Percentiles rank a stretch among this genome's conserved stretches.
Evolutionary conservation across 2,113 vertebrate genomes (phyloP).

Genomic region (Sigmodon hispidus): DNA sequence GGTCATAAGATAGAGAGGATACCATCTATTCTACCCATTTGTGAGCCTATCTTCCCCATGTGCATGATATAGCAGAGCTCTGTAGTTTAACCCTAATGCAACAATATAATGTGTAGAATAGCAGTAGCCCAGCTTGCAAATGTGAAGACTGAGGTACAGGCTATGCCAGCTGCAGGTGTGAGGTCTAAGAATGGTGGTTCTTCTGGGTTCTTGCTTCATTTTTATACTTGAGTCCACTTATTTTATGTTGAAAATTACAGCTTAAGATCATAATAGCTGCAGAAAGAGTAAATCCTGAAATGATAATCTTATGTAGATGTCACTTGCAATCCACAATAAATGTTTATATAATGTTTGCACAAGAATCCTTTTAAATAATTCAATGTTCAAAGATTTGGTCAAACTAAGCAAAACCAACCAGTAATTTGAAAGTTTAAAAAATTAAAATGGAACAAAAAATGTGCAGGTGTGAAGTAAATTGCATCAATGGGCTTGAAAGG

Average conservation of each 20-base stretch:
- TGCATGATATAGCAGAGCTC: rapidly evolving
- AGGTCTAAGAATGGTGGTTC: background rate
- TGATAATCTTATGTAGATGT: background rate
- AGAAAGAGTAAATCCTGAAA: background rate
- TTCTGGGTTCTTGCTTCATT: background rate
- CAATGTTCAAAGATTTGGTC: conserved; percentile 2
- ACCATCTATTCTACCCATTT: no score
- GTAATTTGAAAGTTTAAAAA: conserved; percentile 18
- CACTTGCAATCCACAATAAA: background rate
- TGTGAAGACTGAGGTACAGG: background rate
- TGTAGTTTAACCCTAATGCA: background rate
- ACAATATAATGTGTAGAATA: background rate
- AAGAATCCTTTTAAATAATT: conserved; percentile 21
- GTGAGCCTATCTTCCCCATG: rapidly evolving
- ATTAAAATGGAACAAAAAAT: background rate
- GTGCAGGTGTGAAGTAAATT: background rate
- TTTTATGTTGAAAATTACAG: background rate
- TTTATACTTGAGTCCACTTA: background rate
- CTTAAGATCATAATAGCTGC: background rate
- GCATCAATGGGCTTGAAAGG: background rate
- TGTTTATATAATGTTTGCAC: conserved; percentile 36
- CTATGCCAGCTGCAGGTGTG: background rate
- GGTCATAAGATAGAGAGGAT: no score
- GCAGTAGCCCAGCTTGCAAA: background rate
- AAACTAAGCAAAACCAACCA: conserved; percentile 38